Base-by-base conservation (phyloP, 2,888 invertebrate genomes). In the Pomacea canaliculata region DNA sequence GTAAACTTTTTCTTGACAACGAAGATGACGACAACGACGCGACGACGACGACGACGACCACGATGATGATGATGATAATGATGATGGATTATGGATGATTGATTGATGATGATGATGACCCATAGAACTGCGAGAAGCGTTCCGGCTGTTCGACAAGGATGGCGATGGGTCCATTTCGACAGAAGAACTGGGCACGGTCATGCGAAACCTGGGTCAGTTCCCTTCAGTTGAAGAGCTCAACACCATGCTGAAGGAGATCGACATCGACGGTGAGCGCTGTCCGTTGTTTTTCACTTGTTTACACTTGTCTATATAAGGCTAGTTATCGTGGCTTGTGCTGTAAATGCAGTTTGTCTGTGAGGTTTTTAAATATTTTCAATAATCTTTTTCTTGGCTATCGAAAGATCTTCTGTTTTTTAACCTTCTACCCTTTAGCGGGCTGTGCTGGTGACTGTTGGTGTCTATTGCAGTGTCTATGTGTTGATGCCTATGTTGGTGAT, bases 121-220 rank as follows among this genome's bases (percentile, higher is more conserved):
- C 18, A 59, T 83, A 89, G 89, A 89, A 78, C 81, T 89, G 37
- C 79, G 85, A 2, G 87, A 89, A 74, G 87, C 89, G 7, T 89
- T 89, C 79, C 81, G 85, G 56, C 81, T 89, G 68, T 89, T 89
- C 68, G 89, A 89, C 82, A 89, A 88, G 81, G 88, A 89, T 82
- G 88, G 88, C 2, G 88, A 89, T 75, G 88, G 89, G 0, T 86
- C 86, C 7, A 89, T 89, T 63, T 87, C 87, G 12, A 83, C 86
- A 7, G 87, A 87, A 46, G 89, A 89, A 73, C 81, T 89, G 60
- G 87, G 87, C 16, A 88, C 87, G 2, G 89, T 89, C 27, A 84
- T 89, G 84, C 82, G 87, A 63, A 87, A 87, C 71, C 81, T 89
- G 77, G 89, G 89, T 37, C 88, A 89, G 78, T 87, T 86, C 71